These are phyloP conservation scores for Hipparchia sbordonii DNA, from an alignment of 2,888 invertebrate species.

Conservation along the genomic window DNA sequence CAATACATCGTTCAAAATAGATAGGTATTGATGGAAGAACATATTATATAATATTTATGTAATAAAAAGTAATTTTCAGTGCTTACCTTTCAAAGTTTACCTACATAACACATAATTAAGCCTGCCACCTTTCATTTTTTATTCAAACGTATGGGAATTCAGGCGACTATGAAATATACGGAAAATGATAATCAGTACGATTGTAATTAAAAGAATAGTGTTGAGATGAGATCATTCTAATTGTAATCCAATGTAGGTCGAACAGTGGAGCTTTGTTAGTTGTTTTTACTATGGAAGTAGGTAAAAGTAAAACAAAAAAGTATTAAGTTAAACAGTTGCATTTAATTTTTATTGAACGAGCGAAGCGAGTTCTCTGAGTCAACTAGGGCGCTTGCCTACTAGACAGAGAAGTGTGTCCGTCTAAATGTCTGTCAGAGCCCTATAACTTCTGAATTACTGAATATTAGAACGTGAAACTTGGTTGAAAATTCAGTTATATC, in stretches of 20 bases:
- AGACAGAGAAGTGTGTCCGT: too few species aligned
- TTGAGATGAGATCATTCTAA: slow-evolving; percentile 11
- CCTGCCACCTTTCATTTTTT: slow-evolving; percentile 16
- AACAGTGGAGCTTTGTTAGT: neutral
- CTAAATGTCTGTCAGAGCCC: too few species aligned
- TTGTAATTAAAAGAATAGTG: slow-evolving; percentile 15
- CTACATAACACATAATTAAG: slow-evolving; percentile 17
- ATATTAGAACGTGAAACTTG: too few species aligned
- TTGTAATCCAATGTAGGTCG: slow-evolving; percentile 13
- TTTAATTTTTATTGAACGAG: too few species aligned
- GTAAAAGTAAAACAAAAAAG: too few species aligned
- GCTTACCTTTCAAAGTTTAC: neutral
- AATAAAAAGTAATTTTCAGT: neutral
- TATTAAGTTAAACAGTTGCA: too few species aligned
- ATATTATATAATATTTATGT: neutral
- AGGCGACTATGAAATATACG: slow-evolving; percentile 30
- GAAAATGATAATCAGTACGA: slow-evolving; percentile 32
- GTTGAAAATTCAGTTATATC: too few species aligned
- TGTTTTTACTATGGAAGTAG: too few species aligned
- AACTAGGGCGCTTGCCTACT: too few species aligned
- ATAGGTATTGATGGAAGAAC: neutral
- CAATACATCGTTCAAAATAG: neutral
- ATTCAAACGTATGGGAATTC: slow-evolving; percentile 18
- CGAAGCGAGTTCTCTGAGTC: too few species aligned
- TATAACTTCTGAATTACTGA: too few species aligned